Evolutionary conservation across 2,113 vertebrate genomes (phyloP), one percentile per base, ranked within the genome.

Genomic region (Pleuronectes platessa): DNA sequence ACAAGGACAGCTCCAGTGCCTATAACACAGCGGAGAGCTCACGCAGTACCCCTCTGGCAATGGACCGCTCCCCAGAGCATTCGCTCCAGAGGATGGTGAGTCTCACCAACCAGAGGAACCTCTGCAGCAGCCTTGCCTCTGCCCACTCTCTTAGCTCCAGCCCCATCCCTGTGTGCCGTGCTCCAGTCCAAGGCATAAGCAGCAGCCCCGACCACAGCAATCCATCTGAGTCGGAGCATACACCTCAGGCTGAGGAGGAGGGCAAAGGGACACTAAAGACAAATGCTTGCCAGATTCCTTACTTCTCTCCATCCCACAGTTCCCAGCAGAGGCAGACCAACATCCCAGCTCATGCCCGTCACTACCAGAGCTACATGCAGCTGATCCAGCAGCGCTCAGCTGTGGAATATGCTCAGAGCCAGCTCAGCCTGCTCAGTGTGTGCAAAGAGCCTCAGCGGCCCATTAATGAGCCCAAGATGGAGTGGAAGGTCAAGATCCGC

Each of bases 321-420:
- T 96, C 97, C 59, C 93, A 95, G 35, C 96, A 96, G 49, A 94
- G 96, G 45, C 96, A 94, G 0, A 86, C 92, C 35, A 95, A 95
- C 90, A 96, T 98, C 88, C 97, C 98, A 0, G 94, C 95, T 0
- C 97, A 98, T 2, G 96, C 97, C 51, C 94, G 94, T 65, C 98
- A 97, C 86, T 98, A 98, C 94, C 98, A 97, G 90, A 99, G 98
- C 94, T 98, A 98, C 81, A 97, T 99, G 97, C 97, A 99, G 47
- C 91, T 99, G 61, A 96, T 99, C 78, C 97, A 99, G 78, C 97
- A 99, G 92, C 96, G 94, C 49, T 97, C 97, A 0, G 97, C 96
- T 0, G 96, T 98, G n/a, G 97, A 99, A 82, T 99, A 96, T 0
- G 95, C 97, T 21, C 96, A 98, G 88, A 98, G 97, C 83, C 97